Base-by-base conservation (phyloP, 2,113 vertebrate species). In the Oxygymnocypris stewartii region DNA sequence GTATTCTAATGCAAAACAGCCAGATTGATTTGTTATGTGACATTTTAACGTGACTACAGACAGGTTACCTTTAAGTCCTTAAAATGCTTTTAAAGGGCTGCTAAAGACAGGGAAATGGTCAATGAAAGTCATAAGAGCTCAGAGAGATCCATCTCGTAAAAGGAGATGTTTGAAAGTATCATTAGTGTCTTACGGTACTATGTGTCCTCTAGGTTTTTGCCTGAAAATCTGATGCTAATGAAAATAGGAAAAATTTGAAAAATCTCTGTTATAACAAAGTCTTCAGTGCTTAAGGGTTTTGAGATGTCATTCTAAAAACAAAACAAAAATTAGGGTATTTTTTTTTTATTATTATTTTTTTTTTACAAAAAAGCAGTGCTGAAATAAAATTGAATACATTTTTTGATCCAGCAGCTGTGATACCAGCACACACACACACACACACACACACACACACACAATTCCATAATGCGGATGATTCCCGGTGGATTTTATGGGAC, bases 1-100 rank as follows among this genome's bases (percentile, higher is more conserved):
- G 71, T 14, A 81, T 85, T 91, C 89, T 84, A 87, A 93, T 94
- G 92, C 92, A 93, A 93, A 95, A 93, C 86, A 92, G 91, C 37
- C 0, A 79, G 85, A 92, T 94, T 94, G 93, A 94, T 94, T 94
- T 94, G 93, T 93, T 92, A 91, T 90, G 92, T 93, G 93, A 84
- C 91, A 91, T 94, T 91, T 94, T 93, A 92, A 92, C 89, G 84
- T 93, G 89, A 93, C 92, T 90, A 91, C 88, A 84, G 90, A 92
- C 92, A 92, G 90, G 85, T 92, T 88, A 88, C 89, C 85, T 86
- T 31, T 92, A 93, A 91, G 92, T 92, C 92, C 89, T 93, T 94
- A 92, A 93, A 93, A 90, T 90, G 89, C 90, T 92, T 93, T 94
- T 93, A 91, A 93, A 88, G 87, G 87, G 88, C 91, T 88, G 89